Base-by-base conservation (phyloP, 2,113 vertebrate genomes). In the Copsychus sechellarum region DNA sequence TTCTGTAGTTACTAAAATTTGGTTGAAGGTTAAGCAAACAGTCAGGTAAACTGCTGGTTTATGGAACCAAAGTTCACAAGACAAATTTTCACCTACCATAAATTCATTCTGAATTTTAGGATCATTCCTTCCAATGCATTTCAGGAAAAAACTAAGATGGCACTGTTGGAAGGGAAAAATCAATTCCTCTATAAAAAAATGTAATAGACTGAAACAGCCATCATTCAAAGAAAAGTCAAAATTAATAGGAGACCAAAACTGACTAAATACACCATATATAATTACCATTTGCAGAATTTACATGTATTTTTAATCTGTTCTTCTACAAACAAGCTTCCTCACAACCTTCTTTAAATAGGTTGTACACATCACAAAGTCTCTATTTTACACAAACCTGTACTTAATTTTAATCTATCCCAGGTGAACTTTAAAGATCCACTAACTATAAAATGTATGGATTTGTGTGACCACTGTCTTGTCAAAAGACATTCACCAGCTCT, bases 291-390 rank as follows among this genome's bases (percentile, higher is more conserved):
- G 16, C 26, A 85, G 70, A 69, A 65, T 28, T n/a, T 19, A 51
- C 2, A 3, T 3, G 1, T 2, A 14, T 54, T 60, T 23, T 17
- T 15, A 11, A 8, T 36, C 47, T 25, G 5, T 10, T 58, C 9
- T 29, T 64, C 62, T 33, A 57, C 19, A 50, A 70, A 56, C 5
- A 78, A 64, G 34, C 26, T 80, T 87, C 36, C 14, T 57, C 54
- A 36, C 12, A n/a, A 40, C 2, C 14, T 26, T 31, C 19, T 69
- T 79, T 33, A 69, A 60, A 65, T 6, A 62, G 25, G 18, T 1
- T 45, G 21, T 1, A 47, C 4, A 47, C 12, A 16, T 29, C 29
- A 48, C 8, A 6, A 73, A 62, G 13, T 20, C n/a, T 15, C 22
- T 29, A 3, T 61, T 45, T 94, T 47, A 76, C 33, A 65, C 11